phyloP scores from a whole-genome alignment of 1,140 invertebrate genomes.

The Physella acuta region DNA sequence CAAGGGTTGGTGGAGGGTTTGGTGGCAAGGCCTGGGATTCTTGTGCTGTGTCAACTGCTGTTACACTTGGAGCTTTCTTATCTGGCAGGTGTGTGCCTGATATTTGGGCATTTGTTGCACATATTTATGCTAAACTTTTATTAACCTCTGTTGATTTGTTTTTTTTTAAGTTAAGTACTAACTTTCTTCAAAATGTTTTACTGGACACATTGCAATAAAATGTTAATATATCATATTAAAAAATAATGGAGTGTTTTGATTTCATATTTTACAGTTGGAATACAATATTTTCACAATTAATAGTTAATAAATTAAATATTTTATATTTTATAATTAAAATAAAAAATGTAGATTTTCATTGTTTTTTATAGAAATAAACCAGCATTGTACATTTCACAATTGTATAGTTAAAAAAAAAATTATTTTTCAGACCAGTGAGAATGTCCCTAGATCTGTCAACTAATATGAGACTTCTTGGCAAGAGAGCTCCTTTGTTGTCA shows the following conservation, averaged over 20 bases:
- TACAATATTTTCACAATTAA: no score
- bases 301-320: no score
- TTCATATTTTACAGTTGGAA: not conserved
- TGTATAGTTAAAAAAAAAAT: not conserved
- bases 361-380: not conserved
- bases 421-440: constrained; percentile 70
- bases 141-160: no score
- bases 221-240: not conserved
- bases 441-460: constrained; percentile 87
- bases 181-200: no score
- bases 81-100: constrained; percentile 7
- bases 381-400: not conserved
- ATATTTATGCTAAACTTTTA: no score
- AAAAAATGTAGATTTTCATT: not conserved
- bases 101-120: no score
- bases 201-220: not conserved
- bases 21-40: constrained; percentile 51
- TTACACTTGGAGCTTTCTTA: constrained; percentile 6
- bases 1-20: constrained; percentile 58
- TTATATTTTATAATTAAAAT: no score
- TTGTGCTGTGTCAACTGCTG: not conserved
- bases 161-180: no score
- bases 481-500: constrained; percentile 80
- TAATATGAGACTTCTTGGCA: constrained; percentile 84
- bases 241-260: not conserved